phyloP scores from a whole-genome alignment of 2,888 invertebrate species.

The Eilema depressum region DNA sequence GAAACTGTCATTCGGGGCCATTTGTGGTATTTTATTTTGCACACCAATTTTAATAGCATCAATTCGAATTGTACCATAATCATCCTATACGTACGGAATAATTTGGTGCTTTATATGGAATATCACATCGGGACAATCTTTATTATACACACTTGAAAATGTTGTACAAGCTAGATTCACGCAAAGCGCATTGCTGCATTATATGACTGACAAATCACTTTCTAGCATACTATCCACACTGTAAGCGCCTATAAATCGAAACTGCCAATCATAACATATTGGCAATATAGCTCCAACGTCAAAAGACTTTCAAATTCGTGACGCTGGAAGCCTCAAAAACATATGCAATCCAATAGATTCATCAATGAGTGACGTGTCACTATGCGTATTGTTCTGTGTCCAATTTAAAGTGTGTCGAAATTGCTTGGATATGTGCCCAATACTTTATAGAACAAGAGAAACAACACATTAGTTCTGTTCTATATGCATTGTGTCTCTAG shows the following conservation, averaged over 20 bases:
- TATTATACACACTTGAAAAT: neutral
- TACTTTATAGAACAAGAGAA: constrained; percentile 5
- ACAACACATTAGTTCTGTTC: constrained; percentile 5
- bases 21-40: neutral
- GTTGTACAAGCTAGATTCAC: constrained; percentile 5
- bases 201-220: constrained; percentile 15
- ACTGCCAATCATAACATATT: constrained; percentile 22
- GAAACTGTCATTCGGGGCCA: neutral
- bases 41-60: neutral
- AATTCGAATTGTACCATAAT: neutral
- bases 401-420: neutral
- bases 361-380: constrained; percentile 8
- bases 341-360: neutral
- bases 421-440: neutral
- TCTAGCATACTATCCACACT: constrained; percentile 5
- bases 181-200: neutral
- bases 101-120: neutral
- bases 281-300: constrained; percentile 15
- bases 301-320: constrained; percentile 28
- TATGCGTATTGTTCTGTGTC: neutral
- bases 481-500: neutral
- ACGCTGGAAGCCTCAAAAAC: neutral
- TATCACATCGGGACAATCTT: neutral
- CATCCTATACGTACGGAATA: neutral
- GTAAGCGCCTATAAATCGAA: constrained; percentile 16